phyloP scores from a whole-genome alignment of 2,113 vertebrate genomes.

The Pluvialis apricaria region DNA sequence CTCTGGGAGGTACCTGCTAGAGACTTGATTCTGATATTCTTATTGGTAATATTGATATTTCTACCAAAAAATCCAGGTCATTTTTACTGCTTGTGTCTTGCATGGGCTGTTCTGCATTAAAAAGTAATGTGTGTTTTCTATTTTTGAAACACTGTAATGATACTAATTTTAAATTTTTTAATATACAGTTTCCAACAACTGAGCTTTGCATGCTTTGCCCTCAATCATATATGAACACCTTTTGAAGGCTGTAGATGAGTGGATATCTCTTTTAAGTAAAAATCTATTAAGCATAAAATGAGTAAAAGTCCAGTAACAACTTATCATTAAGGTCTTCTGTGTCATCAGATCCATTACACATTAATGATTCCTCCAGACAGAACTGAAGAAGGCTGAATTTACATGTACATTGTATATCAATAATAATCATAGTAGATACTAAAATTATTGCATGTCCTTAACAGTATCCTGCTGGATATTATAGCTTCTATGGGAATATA shows the following conservation, averaged over 20 bases:
- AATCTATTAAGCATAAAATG: background rate
- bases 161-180: background rate
- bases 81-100: background rate
- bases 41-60: background rate
- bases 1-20: fast-evolving
- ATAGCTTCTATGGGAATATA: background rate
- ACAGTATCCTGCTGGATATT: background rate
- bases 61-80: background rate
- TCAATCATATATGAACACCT: background rate
- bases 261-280: background rate
- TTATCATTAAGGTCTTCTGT: background rate
- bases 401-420: background rate
- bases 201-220: background rate
- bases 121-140: background rate
- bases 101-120: background rate
- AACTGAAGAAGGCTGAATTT: background rate
- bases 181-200: background rate
- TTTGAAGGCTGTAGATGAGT: background rate
- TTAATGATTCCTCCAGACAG: background rate
- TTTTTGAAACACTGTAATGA: background rate
- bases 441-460: background rate
- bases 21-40: background rate
- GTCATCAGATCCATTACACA: background rate
- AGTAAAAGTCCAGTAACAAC: background rate
- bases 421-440: background rate